phyloP scores from a whole-genome alignment of 2,113 vertebrate species.

The Ailuropoda melanoleuca region DNA sequence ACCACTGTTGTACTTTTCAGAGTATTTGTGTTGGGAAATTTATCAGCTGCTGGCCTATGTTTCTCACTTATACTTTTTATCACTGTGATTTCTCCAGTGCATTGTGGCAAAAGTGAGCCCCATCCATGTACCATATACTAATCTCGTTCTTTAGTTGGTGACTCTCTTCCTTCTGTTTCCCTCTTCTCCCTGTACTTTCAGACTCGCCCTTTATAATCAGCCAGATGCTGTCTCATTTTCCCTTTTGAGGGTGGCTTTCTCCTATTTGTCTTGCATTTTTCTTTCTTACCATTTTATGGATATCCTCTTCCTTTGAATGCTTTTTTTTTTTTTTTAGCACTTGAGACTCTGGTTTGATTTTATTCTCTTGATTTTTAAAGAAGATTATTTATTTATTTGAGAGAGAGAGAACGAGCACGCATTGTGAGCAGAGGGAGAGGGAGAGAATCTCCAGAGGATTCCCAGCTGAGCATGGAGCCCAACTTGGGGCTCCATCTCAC shows the following conservation, averaged over 20 bases:
- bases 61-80: not conserved
- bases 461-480: not conserved
- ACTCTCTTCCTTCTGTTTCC: not conserved
- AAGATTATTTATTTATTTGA: not conserved
- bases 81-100: not conserved
- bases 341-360: slow-evolving; percentile 17
- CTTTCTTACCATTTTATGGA: not conserved
- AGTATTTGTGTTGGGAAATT: slow-evolving; percentile 38
- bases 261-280: slow-evolving; percentile 15
- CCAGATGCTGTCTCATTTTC: not conserved
- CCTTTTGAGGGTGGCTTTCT: not conserved
- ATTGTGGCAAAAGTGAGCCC: not conserved
- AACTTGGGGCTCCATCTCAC: not conserved
- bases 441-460: not conserved
- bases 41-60: not conserved
- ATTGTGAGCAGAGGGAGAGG: not conserved
- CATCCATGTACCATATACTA: not conserved
- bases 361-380: slow-evolving; percentile 12
- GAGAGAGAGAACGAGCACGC: not conserved
- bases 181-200: not conserved
- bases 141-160: not conserved
- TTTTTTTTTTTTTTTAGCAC: slow-evolving; percentile 35
- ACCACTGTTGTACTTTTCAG: not conserved
- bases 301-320: not conserved
- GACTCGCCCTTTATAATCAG: not conserved